Base-by-base conservation (phyloP, 2,888 invertebrate genomes). In the Idaea dimidiata region DNA sequence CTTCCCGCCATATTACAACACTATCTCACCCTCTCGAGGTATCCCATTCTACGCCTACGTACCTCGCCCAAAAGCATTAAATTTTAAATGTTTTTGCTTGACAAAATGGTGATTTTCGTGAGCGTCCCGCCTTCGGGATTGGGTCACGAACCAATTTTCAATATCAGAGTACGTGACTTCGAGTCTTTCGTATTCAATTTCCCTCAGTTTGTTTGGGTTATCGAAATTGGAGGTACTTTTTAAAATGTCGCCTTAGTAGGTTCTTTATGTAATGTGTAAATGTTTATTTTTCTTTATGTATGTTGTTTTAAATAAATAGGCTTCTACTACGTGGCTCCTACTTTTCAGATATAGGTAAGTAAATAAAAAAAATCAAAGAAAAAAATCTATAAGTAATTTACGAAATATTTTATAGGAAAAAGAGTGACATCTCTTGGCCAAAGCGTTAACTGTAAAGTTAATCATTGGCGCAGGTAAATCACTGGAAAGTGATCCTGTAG, bases 101-200 rank as follows among this genome's bases (percentile, higher is more conserved):
- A 62, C 66, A 61, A 31, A 63, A 62, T 62, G 57, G 57, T 57
- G 64, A 66, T 66, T 64, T 61, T 59, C 17, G 60, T 10, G 5
- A 43, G 14, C 43, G 62, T 60, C 59, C 62, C 43, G 14, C 31
- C 56, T 10, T 33, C 32, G 18, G 59, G 57, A 54, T 55, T 57
- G 59, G 59, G 66, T 65, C 68, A 68, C 68, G 70, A 65, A 61
- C 60, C 70, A 70, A 72, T 71, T 68, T 72, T 65, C 70, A 69
- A 72, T 70, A 68, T 72, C 67, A 61, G 54, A 10, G 63, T 17
- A 43, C 67, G 68, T 68, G 69, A 65, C 68, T 63, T 55, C 53
- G 43, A 57, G 53, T 53, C 10, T 58, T 54, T 54, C 43, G 60
- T 62, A 69, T 69, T 71, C 68, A 70, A 71, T 70, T 71, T 67